Percentiles rank a stretch among this genome's conserved stretches.
These are phyloP conservation scores for Temnothorax nylanderi DNA, from an alignment of 1,140 invertebrate species.

Conservation along the genomic window DNA sequence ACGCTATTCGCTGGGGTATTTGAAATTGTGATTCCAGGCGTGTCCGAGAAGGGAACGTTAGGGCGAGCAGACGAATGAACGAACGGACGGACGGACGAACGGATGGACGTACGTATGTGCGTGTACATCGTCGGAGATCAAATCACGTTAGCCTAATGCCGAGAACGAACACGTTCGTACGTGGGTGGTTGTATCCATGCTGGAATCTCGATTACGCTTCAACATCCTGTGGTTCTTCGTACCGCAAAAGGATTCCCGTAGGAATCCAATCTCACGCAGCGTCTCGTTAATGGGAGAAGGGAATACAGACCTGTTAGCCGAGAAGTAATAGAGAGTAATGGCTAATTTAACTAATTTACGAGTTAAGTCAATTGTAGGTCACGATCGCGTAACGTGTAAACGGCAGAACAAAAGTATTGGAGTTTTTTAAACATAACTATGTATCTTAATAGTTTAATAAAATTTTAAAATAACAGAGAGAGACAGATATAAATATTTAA, in stretches of 20 bases:
- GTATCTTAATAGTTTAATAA: not conserved
- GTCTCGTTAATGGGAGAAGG: not conserved
- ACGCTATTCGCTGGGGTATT: constrained; percentile 63
- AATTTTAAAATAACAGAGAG: not conserved
- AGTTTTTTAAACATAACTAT: not conserved
- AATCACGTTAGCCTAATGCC: constrained; percentile 68
- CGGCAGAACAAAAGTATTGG: not conserved
- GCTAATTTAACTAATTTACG: not conserved
- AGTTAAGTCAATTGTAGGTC: not conserved
- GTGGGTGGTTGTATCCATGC: constrained; percentile 76
- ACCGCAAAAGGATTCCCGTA: not conserved
- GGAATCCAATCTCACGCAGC: constrained; percentile 19
- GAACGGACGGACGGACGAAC: constrained; percentile 58
- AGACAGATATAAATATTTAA: not conserved
- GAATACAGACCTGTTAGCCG: not conserved
- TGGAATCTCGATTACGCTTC: constrained; percentile 76
- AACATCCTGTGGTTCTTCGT: constrained; percentile 61
- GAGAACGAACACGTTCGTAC: constrained; percentile 68
- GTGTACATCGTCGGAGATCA: constrained; percentile 68
- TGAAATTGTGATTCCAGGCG: constrained; percentile 81
- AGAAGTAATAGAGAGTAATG: not conserved
- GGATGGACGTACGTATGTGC: constrained; percentile 65
- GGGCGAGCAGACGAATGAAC: constrained; percentile 30
- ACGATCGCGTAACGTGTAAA: not conserved
- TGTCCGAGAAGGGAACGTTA: constrained; percentile 74